These are phyloP conservation scores for Cantharis nigra DNA, from an alignment of 2,888 invertebrate genomes.

Conservation along the genomic window DNA sequence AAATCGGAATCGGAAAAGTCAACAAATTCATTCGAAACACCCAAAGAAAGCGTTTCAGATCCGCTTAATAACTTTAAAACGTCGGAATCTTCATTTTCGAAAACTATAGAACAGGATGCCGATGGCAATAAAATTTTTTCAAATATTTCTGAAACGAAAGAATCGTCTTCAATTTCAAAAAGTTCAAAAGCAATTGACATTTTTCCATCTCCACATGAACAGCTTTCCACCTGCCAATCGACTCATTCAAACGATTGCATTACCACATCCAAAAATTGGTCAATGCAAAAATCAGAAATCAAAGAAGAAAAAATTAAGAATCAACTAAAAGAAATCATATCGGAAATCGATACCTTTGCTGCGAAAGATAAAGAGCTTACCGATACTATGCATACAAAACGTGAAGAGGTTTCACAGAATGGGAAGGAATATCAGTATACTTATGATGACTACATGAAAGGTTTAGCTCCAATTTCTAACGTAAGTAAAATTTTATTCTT, in stretches of 20 bases:
- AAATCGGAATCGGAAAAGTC: not conserved
- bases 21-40: not conserved
- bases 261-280: not conserved
- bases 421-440: constrained; percentile 30
- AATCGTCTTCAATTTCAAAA: not conserved
- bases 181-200: not conserved
- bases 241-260: not conserved
- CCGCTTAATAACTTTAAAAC: not conserved
- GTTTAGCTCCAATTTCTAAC: not conserved
- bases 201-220: not conserved
- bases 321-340: constrained; percentile 64
- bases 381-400: constrained; percentile 22
- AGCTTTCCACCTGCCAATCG: not conserved
- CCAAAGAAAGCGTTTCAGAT: not conserved
- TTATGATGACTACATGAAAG: constrained; percentile 30
- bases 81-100: not conserved
- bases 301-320: constrained; percentile 62
- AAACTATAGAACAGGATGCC: not conserved
- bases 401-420: constrained; percentile 1
- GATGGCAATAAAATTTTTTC: not conserved
- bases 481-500: not conserved
- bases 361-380: constrained; percentile 54
- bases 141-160: not conserved
- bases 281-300: constrained; percentile 48
- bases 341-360: constrained; percentile 63